A percentile compares a stretch with the other conserved stretches of the same genome.
Evolutionary conservation across 2,888 invertebrate genomes (phyloP).

Genomic region (Octonoba sinensis): DNA sequence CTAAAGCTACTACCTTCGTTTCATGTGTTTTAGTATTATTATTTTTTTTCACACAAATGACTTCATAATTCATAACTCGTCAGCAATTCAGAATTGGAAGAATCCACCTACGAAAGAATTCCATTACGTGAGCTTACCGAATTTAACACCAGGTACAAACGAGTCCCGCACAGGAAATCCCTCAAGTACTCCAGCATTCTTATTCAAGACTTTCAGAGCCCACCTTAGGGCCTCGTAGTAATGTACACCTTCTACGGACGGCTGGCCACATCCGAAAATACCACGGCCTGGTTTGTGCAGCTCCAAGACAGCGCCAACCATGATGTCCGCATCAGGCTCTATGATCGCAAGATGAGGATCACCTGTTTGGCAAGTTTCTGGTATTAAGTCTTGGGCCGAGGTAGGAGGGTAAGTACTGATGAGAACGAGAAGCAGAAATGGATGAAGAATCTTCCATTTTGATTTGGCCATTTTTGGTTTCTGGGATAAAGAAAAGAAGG

Average conservation of each 20-base stretch:
- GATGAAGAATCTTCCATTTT: slow-evolving; percentile 1
- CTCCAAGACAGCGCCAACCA: slow-evolving; percentile 50
- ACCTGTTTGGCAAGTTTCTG: slow-evolving; percentile 29
- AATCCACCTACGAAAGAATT: no score
- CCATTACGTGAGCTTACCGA: slow-evolving; percentile 67
- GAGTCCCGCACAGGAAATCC: slow-evolving; percentile 68
- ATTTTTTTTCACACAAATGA: no score
- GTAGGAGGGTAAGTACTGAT: not conserved
- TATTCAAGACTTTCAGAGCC: slow-evolving; percentile 69
- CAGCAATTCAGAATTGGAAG: no score
- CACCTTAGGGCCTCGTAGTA: slow-evolving; percentile 69
- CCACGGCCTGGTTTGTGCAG: slow-evolving; percentile 57
- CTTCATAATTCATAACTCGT: no score
- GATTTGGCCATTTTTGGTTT: not conserved
- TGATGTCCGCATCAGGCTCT: slow-evolving; percentile 53
- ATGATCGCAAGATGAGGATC: slow-evolving; percentile 25
- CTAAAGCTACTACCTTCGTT: no score
- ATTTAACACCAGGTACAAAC: slow-evolving; percentile 70
- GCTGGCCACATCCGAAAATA: slow-evolving; percentile 60
- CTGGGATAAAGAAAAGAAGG: no score
- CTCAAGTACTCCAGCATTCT: slow-evolving; percentile 68
- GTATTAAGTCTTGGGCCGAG: slow-evolving; percentile 17
- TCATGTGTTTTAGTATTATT: no score
- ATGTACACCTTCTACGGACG: slow-evolving; percentile 68
- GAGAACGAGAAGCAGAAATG: not conserved